Evolutionary conservation across 1,140 invertebrate genomes (phyloP).

Genomic region (Sminthurinus signatus): DNA sequence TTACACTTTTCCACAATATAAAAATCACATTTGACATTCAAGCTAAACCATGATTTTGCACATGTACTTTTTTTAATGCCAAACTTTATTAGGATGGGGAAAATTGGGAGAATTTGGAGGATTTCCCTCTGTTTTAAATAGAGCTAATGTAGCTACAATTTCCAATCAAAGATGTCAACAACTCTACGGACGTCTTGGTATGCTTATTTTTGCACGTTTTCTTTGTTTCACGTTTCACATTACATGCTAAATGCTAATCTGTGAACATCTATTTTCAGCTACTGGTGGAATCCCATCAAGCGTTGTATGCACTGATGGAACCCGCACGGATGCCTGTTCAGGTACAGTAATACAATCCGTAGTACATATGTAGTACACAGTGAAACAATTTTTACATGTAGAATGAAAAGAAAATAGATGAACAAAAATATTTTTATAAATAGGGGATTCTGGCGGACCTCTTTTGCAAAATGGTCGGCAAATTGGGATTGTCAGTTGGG

Average conservation of each 20-base stretch:
- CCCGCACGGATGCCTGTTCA: slow-evolving; percentile 2
- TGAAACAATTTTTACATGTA: not conserved
- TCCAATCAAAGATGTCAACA: not conserved
- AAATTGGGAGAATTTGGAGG: not conserved
- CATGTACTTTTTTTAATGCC: no score
- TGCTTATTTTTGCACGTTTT: no score
- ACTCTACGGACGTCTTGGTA: not conserved
- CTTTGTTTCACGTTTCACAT: no score
- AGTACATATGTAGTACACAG: not conserved
- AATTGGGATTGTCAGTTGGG: slow-evolving; percentile 11
- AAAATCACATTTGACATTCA: no score
- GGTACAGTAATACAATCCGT: not conserved
- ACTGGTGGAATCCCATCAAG: not conserved
- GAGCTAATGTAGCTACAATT: not conserved
- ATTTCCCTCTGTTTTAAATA: not conserved
- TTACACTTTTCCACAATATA: no score
- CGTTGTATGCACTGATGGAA: not conserved
- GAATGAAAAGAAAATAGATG: not conserved
- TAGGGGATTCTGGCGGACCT: not conserved
- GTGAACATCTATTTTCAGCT: no score
- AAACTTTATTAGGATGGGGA: no score
- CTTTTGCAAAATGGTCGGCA: not conserved
- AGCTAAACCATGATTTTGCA: no score
- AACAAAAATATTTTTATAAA: not conserved
- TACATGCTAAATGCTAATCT: no score